These are phyloP conservation scores for Lasius platythorax DNA, from an alignment of 2,888 invertebrate species.

Conservation along the genomic window DNA sequence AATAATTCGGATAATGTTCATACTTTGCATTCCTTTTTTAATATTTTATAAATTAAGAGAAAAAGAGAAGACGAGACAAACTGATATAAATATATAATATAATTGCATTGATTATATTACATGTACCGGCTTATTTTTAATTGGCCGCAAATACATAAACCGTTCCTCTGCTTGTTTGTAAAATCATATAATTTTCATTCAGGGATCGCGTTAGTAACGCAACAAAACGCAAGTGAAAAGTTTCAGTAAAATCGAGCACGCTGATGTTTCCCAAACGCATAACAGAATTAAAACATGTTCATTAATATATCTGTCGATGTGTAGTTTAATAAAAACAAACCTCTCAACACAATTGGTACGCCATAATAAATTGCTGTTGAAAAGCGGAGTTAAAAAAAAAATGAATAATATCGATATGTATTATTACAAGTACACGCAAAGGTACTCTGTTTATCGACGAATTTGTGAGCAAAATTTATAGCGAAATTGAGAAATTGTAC, in stretches of 20 bases:
- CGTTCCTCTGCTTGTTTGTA: background rate
- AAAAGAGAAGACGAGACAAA: background rate
- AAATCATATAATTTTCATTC: slow-evolving; percentile 26
- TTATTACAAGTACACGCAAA: background rate
- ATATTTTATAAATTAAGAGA: background rate
- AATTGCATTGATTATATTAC: background rate
- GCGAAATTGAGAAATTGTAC: background rate
- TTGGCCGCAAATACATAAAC: background rate
- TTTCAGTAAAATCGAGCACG: slow-evolving; percentile 15
- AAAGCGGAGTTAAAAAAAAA: background rate
- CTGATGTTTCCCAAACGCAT: slow-evolving; percentile 11
- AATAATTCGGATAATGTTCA: background rate
- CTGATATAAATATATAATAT: background rate
- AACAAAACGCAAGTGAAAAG: slow-evolving; percentile 26
- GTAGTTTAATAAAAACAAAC: background rate
- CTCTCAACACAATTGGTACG: background rate
- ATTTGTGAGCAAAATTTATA: background rate
- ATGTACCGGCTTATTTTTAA: slow-evolving; percentile 17
- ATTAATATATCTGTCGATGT: background rate
- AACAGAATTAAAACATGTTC: background rate
- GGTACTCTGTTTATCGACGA: background rate
- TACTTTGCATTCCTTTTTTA: background rate
- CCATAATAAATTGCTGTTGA: background rate
- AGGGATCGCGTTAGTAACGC: background rate
- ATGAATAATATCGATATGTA: background rate